These are phyloP conservation scores for Heliconius hewitsoni DNA, from an alignment of 1,140 invertebrate genomes.

Conservation along the genomic window DNA sequence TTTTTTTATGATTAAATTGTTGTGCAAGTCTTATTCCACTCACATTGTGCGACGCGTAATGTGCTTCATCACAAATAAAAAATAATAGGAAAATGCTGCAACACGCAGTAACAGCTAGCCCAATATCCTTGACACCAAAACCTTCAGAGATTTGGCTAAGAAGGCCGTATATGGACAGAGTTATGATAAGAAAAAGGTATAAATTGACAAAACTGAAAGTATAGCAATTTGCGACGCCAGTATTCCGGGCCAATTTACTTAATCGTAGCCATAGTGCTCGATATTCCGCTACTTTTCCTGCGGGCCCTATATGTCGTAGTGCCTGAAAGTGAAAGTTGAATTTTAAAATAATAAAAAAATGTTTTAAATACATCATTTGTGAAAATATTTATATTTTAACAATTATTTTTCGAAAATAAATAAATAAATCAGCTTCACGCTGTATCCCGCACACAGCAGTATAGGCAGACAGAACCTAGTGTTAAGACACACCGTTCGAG, in stretches of 20 bases:
- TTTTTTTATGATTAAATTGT: not conserved
- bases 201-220: constrained; percentile 84
- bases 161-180: constrained; percentile 85
- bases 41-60: constrained; percentile 84
- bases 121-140: constrained; percentile 85
- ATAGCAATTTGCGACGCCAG: constrained; percentile 84
- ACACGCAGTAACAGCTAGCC: constrained; percentile 83
- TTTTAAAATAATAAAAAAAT: constrained; percentile 6
- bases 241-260: constrained; percentile 83
- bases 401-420: too few relatives aligned
- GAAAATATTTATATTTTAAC: too few relatives aligned
- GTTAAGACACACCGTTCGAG: too few relatives aligned
- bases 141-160: constrained; percentile 86
- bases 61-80: constrained; percentile 86
- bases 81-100: constrained; percentile 84
- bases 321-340: constrained; percentile 66
- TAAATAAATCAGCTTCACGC: too few relatives aligned
- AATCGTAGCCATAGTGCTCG: constrained; percentile 84
- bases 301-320: constrained; percentile 84
- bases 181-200: constrained; percentile 86
- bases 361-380: too few relatives aligned
- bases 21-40: constrained; percentile 39
- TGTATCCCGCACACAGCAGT: too few relatives aligned
- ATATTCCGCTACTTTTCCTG: constrained; percentile 84
- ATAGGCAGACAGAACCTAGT: too few relatives aligned